These are phyloP conservation scores for Gandaritis pyraliata DNA, from an alignment of 2,888 invertebrate genomes.

Conservation along the genomic window DNA sequence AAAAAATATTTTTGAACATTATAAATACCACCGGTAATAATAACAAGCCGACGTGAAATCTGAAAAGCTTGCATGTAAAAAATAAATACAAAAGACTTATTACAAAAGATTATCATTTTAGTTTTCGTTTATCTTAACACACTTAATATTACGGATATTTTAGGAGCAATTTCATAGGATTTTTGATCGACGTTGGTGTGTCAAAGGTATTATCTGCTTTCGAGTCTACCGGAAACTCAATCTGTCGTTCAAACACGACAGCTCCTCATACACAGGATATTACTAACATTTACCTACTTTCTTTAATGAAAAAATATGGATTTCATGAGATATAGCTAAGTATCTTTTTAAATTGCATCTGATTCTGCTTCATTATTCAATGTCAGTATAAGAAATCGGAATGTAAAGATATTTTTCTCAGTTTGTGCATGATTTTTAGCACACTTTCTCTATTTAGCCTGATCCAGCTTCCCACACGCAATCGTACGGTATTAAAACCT, in stretches of 20 bases:
- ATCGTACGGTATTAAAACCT: constrained; percentile 25
- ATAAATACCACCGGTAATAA: no score
- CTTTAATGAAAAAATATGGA: background rate
- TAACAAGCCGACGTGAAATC: no score
- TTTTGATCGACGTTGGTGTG: constrained; percentile 6
- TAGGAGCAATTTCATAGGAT: constrained; percentile 13
- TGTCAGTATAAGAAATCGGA: no score
- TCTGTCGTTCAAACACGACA: constrained; percentile 6
- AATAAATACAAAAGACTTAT: no score
- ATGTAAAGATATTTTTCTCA: no score
- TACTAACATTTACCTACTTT: constrained; percentile 1
- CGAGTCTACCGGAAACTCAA: constrained; percentile 6
- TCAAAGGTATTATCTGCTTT: constrained; percentile 10
- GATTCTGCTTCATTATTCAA: no score
- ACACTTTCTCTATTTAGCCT: constrained; percentile 15
- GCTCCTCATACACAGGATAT: constrained; percentile 1
- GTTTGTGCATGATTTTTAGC: constrained; percentile 1
- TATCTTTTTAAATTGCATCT: no score
- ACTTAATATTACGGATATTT: no score
- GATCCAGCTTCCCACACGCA: constrained; percentile 27
- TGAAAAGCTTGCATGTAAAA: background rate
- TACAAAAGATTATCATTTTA: background rate
- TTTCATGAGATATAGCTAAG: no score
- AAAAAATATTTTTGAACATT: no score
- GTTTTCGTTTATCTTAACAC: background rate